These are phyloP conservation scores for Drosophila suboccidentalis DNA, from an alignment of 2,888 invertebrate species.

Conservation along the genomic window DNA sequence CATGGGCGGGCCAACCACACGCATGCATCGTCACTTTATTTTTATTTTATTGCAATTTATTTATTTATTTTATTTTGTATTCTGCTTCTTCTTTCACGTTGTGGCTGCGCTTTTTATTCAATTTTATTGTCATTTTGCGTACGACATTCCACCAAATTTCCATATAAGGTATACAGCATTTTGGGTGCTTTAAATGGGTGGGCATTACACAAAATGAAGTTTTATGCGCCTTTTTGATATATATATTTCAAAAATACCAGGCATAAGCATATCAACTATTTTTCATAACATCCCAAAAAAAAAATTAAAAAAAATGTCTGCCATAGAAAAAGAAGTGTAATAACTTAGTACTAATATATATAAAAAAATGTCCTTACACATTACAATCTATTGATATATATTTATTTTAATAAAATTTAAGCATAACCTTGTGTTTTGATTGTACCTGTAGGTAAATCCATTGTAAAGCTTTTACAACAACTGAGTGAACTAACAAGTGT, in stretches of 20 bases:
- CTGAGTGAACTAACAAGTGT: too few relatives aligned
- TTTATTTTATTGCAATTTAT: slow-evolving; percentile 39
- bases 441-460: too few relatives aligned
- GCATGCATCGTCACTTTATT: slow-evolving; percentile 35
- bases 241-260: neutral
- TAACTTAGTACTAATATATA: too few relatives aligned
- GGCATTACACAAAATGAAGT: slow-evolving; percentile 6
- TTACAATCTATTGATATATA: too few relatives aligned
- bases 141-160: slow-evolving; percentile 47
- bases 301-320: too few relatives aligned
- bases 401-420: too few relatives aligned
- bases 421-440: too few relatives aligned
- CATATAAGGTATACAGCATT: slow-evolving; percentile 18
- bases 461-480: too few relatives aligned
- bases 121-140: slow-evolving; percentile 73
- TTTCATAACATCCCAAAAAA: too few relatives aligned
- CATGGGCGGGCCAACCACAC: slow-evolving; percentile 50
- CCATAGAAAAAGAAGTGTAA: too few relatives aligned
- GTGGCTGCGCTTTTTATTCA: slow-evolving; percentile 50
- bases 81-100: slow-evolving; percentile 16
- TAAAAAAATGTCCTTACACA: too few relatives aligned
- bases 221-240: neutral
- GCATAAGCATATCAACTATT: too few relatives aligned
- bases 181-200: neutral
- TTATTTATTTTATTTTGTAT: slow-evolving; percentile 29